Conservation (phyloP, 1,140 invertebrate genomes). For the Drosophila santomea region DNA sequence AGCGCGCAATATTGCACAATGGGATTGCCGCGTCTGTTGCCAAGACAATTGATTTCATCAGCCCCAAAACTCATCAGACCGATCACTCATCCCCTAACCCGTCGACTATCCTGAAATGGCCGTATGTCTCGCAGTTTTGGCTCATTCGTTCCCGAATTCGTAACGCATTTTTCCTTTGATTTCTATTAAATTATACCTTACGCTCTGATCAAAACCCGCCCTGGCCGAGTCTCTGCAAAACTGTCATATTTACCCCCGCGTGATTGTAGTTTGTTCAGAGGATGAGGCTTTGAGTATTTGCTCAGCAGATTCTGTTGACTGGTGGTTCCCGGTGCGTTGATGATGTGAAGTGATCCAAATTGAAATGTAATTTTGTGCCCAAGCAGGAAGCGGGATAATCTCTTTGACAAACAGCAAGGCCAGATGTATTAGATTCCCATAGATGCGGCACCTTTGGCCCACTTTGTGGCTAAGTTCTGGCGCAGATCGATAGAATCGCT, state of each 20-base stretch:
- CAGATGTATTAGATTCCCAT: background rate
- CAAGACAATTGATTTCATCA: conserved; percentile 73
- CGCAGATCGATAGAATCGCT: conserved; percentile 35
- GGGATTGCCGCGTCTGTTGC: conserved; percentile 53
- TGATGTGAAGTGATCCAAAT: conserved; percentile 52
- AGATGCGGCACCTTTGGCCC: conserved; percentile 17
- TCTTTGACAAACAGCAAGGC: conserved; percentile 31
- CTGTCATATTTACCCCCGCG: conserved; percentile 55
- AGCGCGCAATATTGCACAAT: conserved; percentile 51
- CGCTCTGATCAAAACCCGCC: conserved; percentile 10
- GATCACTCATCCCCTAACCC: conserved; percentile 12
- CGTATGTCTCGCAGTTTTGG: conserved; percentile 3
- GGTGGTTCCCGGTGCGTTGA: conserved; percentile 24
- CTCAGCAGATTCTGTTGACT: conserved; percentile 51
- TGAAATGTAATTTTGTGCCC: conserved; percentile 42
- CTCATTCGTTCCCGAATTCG: conserved; percentile 38
- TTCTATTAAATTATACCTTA: conserved; percentile 65
- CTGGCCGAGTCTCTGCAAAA: background rate
- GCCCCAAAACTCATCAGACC: conserved; percentile 28
- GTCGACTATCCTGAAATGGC: background rate
- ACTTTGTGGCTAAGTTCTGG: background rate
- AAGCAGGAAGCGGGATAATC: conserved; percentile 35
- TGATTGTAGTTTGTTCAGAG: conserved; percentile 68
- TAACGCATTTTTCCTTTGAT: conserved; percentile 56
- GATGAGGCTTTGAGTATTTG: conserved; percentile 51